phyloP scores from a whole-genome alignment of 92 coral and sea anemone species.

The Ricordea florida region DNA sequence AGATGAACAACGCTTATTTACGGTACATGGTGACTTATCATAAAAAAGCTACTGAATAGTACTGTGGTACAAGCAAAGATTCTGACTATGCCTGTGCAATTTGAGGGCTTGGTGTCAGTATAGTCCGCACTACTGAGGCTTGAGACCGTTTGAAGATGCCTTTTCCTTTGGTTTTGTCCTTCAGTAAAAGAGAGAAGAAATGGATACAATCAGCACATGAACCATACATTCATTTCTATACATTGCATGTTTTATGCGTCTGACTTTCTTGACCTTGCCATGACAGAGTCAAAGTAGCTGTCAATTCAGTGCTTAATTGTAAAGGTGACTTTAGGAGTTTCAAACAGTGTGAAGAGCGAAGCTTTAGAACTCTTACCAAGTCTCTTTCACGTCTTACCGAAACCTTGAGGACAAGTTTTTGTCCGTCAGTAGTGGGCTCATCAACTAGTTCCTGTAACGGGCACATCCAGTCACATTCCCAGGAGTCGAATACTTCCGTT shows the following conservation, averaged over 20 bases:
- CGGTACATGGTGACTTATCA: no score
- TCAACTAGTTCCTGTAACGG: constrained; percentile 59
- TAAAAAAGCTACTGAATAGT: no score
- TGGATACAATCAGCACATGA: neutral
- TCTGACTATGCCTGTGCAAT: constrained; percentile 60
- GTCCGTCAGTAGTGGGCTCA: constrained; percentile 81
- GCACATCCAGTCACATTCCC: constrained; percentile 87
- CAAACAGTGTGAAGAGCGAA: no score
- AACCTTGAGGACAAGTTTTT: constrained; percentile 65
- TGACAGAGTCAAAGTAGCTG: no score
- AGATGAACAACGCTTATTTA: no score
- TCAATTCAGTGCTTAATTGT: no score
- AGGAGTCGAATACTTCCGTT: constrained; percentile 81
- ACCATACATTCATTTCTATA: no score
- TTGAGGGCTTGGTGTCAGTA: constrained; percentile 59
- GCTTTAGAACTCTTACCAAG: neutral
- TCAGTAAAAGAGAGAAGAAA: neutral
- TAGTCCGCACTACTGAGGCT: neutral
- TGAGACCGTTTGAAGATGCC: constrained; percentile 56
- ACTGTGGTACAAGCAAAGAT: neutral
- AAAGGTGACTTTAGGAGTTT: no score
- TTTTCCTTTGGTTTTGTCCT: constrained; percentile 66
- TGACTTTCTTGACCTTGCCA: no score
- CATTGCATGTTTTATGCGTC: no score
- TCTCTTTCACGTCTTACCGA: constrained; percentile 53